Evolutionary conservation across 2,888 invertebrate genomes (phyloP).

Genomic region (Proisotoma minuta): DNA sequence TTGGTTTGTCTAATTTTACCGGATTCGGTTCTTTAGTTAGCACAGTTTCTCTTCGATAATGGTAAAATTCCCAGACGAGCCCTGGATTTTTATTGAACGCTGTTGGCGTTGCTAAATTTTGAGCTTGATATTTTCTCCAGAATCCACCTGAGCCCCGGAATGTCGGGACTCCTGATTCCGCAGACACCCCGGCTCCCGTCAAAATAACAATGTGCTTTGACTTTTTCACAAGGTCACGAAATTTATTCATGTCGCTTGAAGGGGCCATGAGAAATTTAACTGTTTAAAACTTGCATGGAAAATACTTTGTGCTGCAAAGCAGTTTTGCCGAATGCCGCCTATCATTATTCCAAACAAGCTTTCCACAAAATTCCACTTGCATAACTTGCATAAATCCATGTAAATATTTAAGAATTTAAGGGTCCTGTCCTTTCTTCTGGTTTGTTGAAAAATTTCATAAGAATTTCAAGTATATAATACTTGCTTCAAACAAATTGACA

Average conservation of each 20-base stretch:
- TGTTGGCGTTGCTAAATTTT: slow-evolving; percentile 62
- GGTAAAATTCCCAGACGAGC: slow-evolving; percentile 87
- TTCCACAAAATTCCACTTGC: too few relatives aligned
- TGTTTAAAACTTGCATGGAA: slow-evolving; percentile 51
- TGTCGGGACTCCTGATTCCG: slow-evolving; percentile 81
- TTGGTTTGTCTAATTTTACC: slow-evolving; percentile 53
- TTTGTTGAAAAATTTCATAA: too few relatives aligned
- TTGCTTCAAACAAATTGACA: too few relatives aligned
- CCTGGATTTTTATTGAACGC: slow-evolving; percentile 70
- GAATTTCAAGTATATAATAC: too few relatives aligned
- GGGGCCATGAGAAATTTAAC: slow-evolving; percentile 30
- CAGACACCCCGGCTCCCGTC: slow-evolving; percentile 75
- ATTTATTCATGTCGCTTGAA: slow-evolving; percentile 53
- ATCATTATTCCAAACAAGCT: too few relatives aligned
- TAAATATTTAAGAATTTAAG: too few relatives aligned
- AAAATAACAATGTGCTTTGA: slow-evolving; percentile 65
- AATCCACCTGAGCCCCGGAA: slow-evolving; percentile 76
- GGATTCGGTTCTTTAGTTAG: slow-evolving; percentile 66
- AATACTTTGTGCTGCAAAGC: slow-evolving; percentile 73
- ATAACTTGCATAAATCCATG: too few relatives aligned
- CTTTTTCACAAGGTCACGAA: slow-evolving; percentile 58
- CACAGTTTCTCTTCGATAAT: slow-evolving; percentile 74
- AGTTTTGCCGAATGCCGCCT: too few relatives aligned
- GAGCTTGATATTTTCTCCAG: slow-evolving; percentile 72
- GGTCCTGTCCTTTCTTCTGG: too few relatives aligned